Evolutionary conservation across 2,888 invertebrate species (phyloP), one percentile per base, ranked within the genome.

Genomic region (Catocala fraxini): DNA sequence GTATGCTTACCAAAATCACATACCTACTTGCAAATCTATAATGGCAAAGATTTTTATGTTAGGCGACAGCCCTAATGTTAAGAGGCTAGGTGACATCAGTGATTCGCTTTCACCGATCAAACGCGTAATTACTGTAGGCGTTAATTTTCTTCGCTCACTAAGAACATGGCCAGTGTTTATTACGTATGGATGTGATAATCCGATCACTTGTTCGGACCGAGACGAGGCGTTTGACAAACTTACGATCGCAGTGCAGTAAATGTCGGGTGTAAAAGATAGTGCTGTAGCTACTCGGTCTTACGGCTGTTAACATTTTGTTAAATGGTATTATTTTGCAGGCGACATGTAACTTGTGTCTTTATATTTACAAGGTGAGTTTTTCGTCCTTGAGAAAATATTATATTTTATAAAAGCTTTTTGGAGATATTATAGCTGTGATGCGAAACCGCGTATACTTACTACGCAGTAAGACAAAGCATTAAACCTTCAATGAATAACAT

Each of bases 51-150:
- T 4, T n/a, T 12, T 35, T n/a, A 15, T 0, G 25, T 55, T 55
- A 10, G 10, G 39, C 43, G 72, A 34, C 57, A 72, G 35, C 73
- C 75, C 75, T 74, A 62, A 55, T 45, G 5, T 9, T 35, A 65
- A 42, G 42, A 42, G 42, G 39, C 35, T n/a, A 55, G 42, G 56
- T 53, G 71, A 73, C 76, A 79, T 56, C 60, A 47, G 46, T 62
- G 74, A 70, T 80, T 81, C 79, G 84, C 90, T 90, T 90, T 90
- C 89, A 84, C 90, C 74, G 73, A 78, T 87, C 87, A 86, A 79
- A 77, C 66, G 73, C 77, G 75, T 80, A 81, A 86, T 85, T 85
- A 85, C 72, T 70, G 83, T 81, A 75, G 84, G 84, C 80, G 83
- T 82, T 81, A 82, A 82, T 80, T 77, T 63, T 69, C 66, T 77